These are phyloP conservation scores for Ichneumoninae sp. DNA, from an alignment of 2,888 invertebrate genomes.

Conservation along the genomic window DNA sequence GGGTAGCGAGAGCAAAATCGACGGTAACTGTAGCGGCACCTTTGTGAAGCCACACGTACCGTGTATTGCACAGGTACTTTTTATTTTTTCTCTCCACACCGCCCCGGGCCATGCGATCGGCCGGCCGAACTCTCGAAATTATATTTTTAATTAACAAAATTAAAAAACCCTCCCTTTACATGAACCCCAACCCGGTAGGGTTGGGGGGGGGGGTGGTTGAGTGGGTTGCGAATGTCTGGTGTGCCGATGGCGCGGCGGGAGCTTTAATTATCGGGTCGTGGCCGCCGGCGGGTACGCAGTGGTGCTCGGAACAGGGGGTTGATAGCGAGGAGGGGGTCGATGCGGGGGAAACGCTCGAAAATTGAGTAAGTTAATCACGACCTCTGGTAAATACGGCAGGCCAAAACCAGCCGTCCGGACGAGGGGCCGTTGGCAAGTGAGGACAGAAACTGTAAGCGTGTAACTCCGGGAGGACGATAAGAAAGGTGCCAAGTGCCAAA, in stretches of 20 bases:
- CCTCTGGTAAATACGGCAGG: conserved; percentile 60
- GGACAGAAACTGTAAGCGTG: conserved; percentile 14
- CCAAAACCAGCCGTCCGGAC: conserved; percentile 44
- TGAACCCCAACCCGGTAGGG: conserved; percentile 5
- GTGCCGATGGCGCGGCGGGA: conserved; percentile 52
- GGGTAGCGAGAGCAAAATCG: not conserved
- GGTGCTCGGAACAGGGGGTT: conserved; percentile 22
- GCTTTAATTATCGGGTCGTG: conserved; percentile 66
- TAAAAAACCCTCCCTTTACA: conserved; percentile 62
- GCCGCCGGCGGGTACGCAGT: conserved; percentile 62
- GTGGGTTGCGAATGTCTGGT: conserved; percentile 56
- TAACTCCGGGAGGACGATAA: conserved; percentile 22
- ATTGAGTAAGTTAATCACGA: conserved; percentile 67
- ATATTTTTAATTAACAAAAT: conserved; percentile 68
- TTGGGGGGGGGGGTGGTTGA: conserved; percentile 26
- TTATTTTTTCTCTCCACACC: conserved; percentile 35
- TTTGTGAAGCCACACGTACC: not conserved
- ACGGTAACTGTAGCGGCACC: not conserved
- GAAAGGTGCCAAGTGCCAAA: conserved; percentile 49
- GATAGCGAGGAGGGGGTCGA: conserved; percentile 9
- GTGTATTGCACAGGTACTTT: conserved; percentile 4
- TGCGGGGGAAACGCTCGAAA: conserved; percentile 56
- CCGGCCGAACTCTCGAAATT: conserved; percentile 62
- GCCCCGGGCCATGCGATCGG: conserved; percentile 45
- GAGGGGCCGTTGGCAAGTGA: conserved; percentile 52